Evolutionary conservation across 2,888 invertebrate genomes (phyloP), one percentile per base, ranked within the genome.

Genomic region (Chaetogeoica ovagalla): DNA sequence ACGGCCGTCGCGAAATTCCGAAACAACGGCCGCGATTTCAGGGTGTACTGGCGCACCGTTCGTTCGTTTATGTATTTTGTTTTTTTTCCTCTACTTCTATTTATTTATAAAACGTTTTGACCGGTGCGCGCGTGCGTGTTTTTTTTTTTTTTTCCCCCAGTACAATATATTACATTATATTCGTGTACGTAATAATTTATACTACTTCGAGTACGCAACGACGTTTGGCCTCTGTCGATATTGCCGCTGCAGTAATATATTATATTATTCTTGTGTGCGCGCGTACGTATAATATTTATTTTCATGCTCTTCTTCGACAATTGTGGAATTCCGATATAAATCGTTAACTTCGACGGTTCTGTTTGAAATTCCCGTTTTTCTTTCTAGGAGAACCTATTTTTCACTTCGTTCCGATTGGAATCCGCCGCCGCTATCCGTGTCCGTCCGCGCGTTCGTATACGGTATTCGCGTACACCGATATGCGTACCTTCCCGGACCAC

Each of bases 11-110:
- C 37, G 37, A 69, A 77, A 77, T 77, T 77, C 69, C 77, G 52
- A 30, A n/a, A n/a, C n/a, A n/a, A 77, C 60, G 48, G 17, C 52
- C 59, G 59, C 68, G 68, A 68, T 76, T 76, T 76, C 75, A n/a
- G 48, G 15, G 48, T 60, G 68, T 39, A 8, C 15, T n/a, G n/a
- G n/a, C n/a, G n/a, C n/a, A n/a, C n/a, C n/a, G n/a, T 57, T 43
- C 39, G 11, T 55, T 57, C 37, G 48, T 73, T 48, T 73, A n/a
- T n/a, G n/a, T 11, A 39, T 57, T 55, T 63, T 74, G 15, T 52
- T n/a, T 76, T 55, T 69, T 69, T 30, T 11, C 30, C 1, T 6
- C 19, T 48, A 23, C 8, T 23, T 68, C 4, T 52, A 52, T 66
- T 39, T 43, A n/a, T 43, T 72, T 19, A 30, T 6, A 60, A 72